Evolutionary conservation across 2,888 invertebrate species (phyloP), one percentile per base, ranked within the genome.

Genomic region (Dascillus cervinus): DNA sequence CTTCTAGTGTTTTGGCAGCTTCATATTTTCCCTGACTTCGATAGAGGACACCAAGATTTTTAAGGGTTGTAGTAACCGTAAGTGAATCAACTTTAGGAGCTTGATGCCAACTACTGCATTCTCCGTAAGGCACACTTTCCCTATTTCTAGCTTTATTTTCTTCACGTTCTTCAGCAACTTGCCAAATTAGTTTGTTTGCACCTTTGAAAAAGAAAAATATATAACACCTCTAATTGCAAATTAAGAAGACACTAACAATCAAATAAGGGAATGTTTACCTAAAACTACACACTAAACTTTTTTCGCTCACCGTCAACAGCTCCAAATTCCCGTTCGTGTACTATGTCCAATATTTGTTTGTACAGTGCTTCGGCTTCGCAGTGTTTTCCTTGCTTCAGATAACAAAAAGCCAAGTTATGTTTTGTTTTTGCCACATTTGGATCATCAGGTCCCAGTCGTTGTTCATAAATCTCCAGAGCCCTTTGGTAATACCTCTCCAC

Each of bases 381-480:
- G 73, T 96, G 99, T 70, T 99, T 98, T 48, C 95, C 95, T 69
- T 81, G 71, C 67, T 99, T 99, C 55, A 99, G 76, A 66, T 92
- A 97, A 65, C 97, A 98, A 6, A 97, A 97, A 21, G 98, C 96
- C 63, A 98, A 75, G 70, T 98, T 98, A 69, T 98, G 98, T 75
- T 97, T 98, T 25, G 98, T 98, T 72, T 98, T 98, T 52, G 96
- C 95, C 4, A 98, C 97, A 66, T 97, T 98, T 22, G 96, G 91
- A 71, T 98, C 97, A 63, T 96, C 94, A 0, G 90, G 88, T 0
- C 97, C 97, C 21, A 97, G 77, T 59, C 94, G 91, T 48, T 79
- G 83, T 69, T 97, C 96, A 67, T 98, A 98, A 51, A 98, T 98
- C 67, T 96, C 94, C 44, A 98, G 70, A 6, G 97, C 97, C 29